Conservation (phyloP, 2,797 vertebrate genomes). For the Enteromius unitaeniatus region DNA sequence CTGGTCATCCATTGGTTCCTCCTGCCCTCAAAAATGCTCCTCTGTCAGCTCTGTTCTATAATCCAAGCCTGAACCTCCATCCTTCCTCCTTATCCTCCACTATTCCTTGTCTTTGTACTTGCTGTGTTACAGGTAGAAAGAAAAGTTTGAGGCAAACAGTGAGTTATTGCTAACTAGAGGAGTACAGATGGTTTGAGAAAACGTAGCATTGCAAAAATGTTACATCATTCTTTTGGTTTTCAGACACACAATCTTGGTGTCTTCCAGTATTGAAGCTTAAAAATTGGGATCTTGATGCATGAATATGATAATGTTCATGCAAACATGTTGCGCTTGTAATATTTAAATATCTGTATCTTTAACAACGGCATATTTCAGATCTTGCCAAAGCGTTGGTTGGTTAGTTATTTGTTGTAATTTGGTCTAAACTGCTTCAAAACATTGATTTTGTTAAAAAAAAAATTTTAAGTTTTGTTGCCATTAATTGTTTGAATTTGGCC, state of each 20-base stretch:
- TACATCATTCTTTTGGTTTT: conserved; percentile 1
- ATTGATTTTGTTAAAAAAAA: background rate
- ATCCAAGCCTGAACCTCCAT: too few relatives aligned
- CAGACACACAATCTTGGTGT: background rate
- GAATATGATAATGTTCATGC: background rate
- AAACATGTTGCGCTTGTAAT: background rate
- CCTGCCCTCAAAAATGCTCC: background rate
- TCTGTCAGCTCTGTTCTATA: background rate
- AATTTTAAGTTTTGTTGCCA: background rate
- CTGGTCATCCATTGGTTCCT: background rate
- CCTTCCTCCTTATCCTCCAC: background rate
- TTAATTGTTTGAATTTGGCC: background rate
- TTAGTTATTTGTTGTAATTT: background rate
- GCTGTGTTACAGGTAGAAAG: background rate
- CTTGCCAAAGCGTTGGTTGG: too few relatives aligned
- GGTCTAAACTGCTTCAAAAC: background rate
- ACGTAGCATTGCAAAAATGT: background rate
- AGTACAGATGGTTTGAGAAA: background rate
- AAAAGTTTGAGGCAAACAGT: background rate
- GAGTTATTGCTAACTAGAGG: background rate
- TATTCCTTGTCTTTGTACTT: background rate
- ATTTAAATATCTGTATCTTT: conserved; percentile 12
- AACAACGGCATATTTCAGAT: background rate
- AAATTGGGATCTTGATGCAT: background rate
- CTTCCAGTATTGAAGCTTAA: background rate